A percentile compares a stretch with the other conserved stretches of the same genome.
phyloP scores from a whole-genome alignment of 30 jellyfish, hydroid and myxozoan genomes.

The Aurelia aurita region DNA sequence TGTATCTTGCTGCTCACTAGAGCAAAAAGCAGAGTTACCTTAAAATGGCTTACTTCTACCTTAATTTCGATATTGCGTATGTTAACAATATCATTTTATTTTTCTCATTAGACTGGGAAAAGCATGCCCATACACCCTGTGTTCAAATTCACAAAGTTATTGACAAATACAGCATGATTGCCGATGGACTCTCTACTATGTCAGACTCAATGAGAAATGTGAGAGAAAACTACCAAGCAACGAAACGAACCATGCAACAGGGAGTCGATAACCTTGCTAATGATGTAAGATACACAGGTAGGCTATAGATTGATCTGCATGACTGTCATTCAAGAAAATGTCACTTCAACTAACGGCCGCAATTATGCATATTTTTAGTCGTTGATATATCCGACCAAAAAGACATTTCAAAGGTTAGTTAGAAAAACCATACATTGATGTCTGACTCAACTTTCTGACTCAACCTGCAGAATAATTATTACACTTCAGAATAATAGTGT shows the following conservation, averaged over 20 bases:
- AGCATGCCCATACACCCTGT: slow-evolving; percentile 36
- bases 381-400: no score
- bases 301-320: no score
- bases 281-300: slow-evolving; percentile 37
- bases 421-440: no score
- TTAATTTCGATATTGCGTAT: not conserved
- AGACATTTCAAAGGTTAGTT: no score
- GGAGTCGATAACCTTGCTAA: slow-evolving; percentile 28
- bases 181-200: slow-evolving; percentile 31
- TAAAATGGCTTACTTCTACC: not conserved
- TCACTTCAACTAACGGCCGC: no score
- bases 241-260: slow-evolving; percentile 48
- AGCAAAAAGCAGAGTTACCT: no score
- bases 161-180: slow-evolving; percentile 36
- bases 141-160: slow-evolving; percentile 39
- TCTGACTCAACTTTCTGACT: no score
- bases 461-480: no score
- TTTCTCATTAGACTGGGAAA: slow-evolving; percentile 29
- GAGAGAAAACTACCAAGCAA: slow-evolving; percentile 43
- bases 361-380: no score
- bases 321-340: no score
- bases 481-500: no score
- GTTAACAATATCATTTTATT: not conserved
- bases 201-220: slow-evolving; percentile 20
- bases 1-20: no score